phyloP scores from a whole-genome alignment of 2,888 invertebrate genomes.

The Mongoloraphidia duomilia region DNA sequence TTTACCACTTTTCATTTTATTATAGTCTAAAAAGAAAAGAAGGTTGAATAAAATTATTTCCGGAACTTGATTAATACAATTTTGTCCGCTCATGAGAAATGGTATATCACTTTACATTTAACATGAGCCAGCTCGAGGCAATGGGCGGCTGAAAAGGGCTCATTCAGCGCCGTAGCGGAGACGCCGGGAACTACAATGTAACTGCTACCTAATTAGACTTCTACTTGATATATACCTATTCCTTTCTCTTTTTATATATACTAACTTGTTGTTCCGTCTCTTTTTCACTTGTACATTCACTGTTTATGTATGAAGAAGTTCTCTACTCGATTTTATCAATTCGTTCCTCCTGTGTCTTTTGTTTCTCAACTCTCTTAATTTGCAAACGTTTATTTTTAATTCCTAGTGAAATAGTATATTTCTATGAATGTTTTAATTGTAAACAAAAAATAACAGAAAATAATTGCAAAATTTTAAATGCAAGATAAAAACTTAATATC shows the following conservation, averaged over 20 bases:
- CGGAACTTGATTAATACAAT: too few species aligned
- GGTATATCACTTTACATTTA: not conserved
- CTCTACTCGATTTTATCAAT: not conserved
- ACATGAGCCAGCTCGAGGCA: not conserved
- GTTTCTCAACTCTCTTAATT: too few species aligned
- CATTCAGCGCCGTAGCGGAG: not conserved
- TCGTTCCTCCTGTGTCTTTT: too few species aligned
- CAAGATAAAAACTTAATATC: too few species aligned
- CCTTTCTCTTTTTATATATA: not conserved
- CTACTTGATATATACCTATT: not conserved
- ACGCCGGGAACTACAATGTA: not conserved
- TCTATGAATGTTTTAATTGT: too few species aligned
- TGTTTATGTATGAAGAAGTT: not conserved
- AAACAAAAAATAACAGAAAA: too few species aligned
- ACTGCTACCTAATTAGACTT: slow-evolving; percentile 3
- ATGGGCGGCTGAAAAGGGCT: not conserved
- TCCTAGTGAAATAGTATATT: too few species aligned
- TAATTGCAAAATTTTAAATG: too few species aligned
- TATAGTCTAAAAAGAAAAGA: too few species aligned
- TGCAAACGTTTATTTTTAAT: too few species aligned
- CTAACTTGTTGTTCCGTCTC: not conserved
- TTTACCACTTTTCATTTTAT: too few species aligned
- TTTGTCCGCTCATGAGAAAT: not conserved
- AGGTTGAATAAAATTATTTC: too few species aligned
- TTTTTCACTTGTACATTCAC: not conserved